Evolutionary conservation across 35 echinoderm and acorn worm species (phyloP), one percentile per base, ranked within the genome.

Genomic region (Ptychodera flava): DNA sequence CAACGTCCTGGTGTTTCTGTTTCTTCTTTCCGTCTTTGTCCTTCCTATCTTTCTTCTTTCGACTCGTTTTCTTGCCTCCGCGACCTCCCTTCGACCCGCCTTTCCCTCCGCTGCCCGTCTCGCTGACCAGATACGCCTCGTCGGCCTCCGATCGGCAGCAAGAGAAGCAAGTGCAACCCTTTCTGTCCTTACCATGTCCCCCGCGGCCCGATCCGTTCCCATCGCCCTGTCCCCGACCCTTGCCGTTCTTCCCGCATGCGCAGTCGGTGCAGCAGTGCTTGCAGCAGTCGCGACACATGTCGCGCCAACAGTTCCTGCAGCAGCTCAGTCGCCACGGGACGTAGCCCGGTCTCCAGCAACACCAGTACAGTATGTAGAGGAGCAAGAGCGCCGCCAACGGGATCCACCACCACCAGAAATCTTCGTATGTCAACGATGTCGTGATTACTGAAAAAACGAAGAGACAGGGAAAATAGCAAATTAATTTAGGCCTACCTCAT

Each of bases 261-360:
- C 82, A 83, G 16, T 83, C 37, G 32, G 82, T 28, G 53, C 90
- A 91, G 35, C 90, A 91, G 15, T 52, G 80, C 38, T n/a, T 80
- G 32, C 80, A 38, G 28, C 81, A 84, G 0, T 77, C 81, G 29
- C 33, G 35, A 77, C 80, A 92, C 33, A 86, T 88, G 1, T 87
- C 34, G 32, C 78, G 33, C 45, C 82, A 85, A 16, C 88, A 77
- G 38, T 92, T 92, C 35, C 91, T 32, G 81, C 91, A 92, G 78
- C 91, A 92, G 16, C 78, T 86, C 1, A 92, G 33, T 36, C 91
- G 78, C 91, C 91, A 92, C 31, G 83, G 81, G 16, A 92, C 29
- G 77, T 92, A 92, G n/a, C 91, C 91, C 27, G 91, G 91, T 38
- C 91, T 38, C 91, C 91, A 92, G 81, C 82, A 83, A 31, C 88